Base-by-base conservation (phyloP, 1,140 invertebrate genomes). In the Oncopeltus fasciatus region DNA sequence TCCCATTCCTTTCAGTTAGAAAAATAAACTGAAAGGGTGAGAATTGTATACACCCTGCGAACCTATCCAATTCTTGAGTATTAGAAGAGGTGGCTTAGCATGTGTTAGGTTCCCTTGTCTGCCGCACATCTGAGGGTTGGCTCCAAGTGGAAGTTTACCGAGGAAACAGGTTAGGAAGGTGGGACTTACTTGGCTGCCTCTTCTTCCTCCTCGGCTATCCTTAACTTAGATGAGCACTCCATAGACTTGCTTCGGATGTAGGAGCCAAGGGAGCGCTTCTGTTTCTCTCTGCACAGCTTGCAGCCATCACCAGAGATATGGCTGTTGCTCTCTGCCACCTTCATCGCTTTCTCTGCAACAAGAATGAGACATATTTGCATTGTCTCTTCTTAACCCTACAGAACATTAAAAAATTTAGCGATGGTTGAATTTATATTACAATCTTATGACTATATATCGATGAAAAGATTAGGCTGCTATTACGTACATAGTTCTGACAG, bases 201-300 rank as follows among this genome's bases (percentile, higher is more conserved):
- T 61, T 80, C 78, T 43, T 78, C 76, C 62, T 80, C 79, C 63
- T 81, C 78, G 59, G 74, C 72, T 49, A 80, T 80, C 57, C 76
- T 75, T 18, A 74, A 71, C 60, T 77, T 77, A 5, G 29, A 21
- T 28, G 75, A 73, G 64, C 75, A 76, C 5, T 73, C 72, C 18
- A 74, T 72, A 26, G 74, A 71, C 63, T 80, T 78, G 64, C 72
- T 74, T 24, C 75, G 73, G 66, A 81, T 76, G 68, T 81, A 82
- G 57, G 72, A 72, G 1, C 76, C 74, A 0, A 81, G 67, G 2
- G 71, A 75, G 49, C 79, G 72, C 62, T 78, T 74, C 70, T 80
- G 79, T 57, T 73, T 77, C 61, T 80, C 78, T 57, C 77, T 75
- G 66, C 80, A 81, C 33, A 81, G 74, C 2, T 78, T 72, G 64